Base-by-base conservation (phyloP, 2,888 invertebrate species). In the Microctonus hyperodae region DNA sequence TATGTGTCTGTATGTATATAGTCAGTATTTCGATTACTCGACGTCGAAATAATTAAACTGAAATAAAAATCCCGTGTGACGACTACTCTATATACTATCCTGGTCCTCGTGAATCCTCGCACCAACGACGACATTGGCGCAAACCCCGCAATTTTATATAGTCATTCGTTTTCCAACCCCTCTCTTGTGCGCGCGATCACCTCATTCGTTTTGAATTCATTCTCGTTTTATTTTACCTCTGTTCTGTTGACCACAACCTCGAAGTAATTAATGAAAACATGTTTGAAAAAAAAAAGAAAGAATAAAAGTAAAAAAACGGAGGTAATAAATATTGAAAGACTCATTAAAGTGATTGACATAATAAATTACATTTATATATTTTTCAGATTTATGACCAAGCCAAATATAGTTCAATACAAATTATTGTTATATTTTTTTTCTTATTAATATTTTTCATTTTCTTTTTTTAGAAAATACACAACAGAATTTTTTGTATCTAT, bases 41-140 rank as follows among this genome's bases (percentile, higher is more conserved):
- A 71, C 77, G 74, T 74, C 73, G 74, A 77, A 75, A 80, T 80
- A 80, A 81, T 82, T 81, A 80, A 82, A 80, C 74, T 74, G 76
- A 75, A 79, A 79, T 79, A 79, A 81, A 81, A 80, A 79, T 80
- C 75, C 75, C 69, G 73, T 44, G 44, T 16, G 16, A 69, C 53
- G 57, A 69, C 66, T 55, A 68, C 65, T 58, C 66, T 50, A 62
- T 64, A 23, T 6, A 16, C 44, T 16, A 9, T 5, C 6, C 69
- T 66, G 59, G 60, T 71, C 72, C 72, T 76, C 77, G 78, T 80
- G 78, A 77, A 78, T 75, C 68, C 70, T 71, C 44, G 44, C 6
- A 44, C 69, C 48, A 37, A 62, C 62, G 33, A 68, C 65, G 69
- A 70, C 71, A 69, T 66, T 53, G 31, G 61, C 60, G 48, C 68